phyloP scores from a whole-genome alignment of 2,797 vertebrate genomes.

The Valencia hispanica region DNA sequence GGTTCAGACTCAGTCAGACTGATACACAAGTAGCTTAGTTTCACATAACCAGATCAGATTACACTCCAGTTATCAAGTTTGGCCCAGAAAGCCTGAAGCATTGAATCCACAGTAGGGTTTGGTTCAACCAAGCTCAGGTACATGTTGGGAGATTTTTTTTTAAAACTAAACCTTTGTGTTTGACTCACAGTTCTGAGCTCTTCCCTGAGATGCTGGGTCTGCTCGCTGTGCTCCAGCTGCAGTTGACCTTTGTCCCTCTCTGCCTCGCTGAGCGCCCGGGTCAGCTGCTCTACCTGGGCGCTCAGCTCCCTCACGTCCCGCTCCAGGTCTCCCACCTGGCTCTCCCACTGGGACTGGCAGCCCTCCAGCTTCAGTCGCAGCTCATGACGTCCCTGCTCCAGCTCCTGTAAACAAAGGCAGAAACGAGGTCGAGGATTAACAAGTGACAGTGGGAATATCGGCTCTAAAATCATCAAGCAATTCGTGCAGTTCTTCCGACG shows the following conservation, averaged over 20 bases:
- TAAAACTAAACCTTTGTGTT: not conserved
- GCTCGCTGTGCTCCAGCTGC: conserved; percentile 70
- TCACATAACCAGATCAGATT: conserved; percentile 40
- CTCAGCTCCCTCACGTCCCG: conserved; percentile 76
- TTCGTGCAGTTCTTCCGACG: not conserved
- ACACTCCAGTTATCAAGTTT: conserved; percentile 27
- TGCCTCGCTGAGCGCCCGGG: conserved; percentile 61
- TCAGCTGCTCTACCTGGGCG: conserved; percentile 72
- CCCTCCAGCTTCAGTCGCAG: conserved; percentile 79
- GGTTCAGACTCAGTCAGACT: conserved; percentile 26
- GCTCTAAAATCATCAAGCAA: not conserved
- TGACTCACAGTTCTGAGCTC: conserved; percentile 79
- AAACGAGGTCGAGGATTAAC: not conserved
- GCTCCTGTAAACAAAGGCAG: conserved; percentile 61
- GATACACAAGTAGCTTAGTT: conserved; percentile 42
- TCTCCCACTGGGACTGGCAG: conserved; percentile 79
- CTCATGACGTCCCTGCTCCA: conserved; percentile 81
- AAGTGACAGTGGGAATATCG: not conserved
- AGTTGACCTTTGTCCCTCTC: conserved; percentile 71
- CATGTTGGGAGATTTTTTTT: not conserved
- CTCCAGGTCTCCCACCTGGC: conserved; percentile 83
- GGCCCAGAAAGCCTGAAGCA: conserved; percentile 21
- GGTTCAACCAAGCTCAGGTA: conserved; percentile 28
- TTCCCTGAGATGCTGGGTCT: conserved; percentile 70
- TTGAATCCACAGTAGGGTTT: conserved; percentile 26